Evolutionary conservation across 2,113 vertebrate species (phyloP), one percentile per base, ranked within the genome.

Genomic region (Peromyscus polionotus): DNA sequence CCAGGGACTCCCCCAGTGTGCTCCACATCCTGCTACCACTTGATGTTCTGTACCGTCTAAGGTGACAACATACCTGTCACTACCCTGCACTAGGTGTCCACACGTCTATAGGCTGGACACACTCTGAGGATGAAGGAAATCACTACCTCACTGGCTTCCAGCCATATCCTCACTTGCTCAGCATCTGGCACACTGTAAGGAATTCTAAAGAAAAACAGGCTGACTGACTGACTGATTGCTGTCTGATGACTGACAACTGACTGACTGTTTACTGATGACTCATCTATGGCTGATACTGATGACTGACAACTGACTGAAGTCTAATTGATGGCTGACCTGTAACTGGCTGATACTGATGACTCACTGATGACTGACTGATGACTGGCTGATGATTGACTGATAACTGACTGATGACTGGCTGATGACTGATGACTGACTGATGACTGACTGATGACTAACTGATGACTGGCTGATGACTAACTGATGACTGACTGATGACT

Each of bases 21-120:
- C 7, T 8, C 24, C 8, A 36, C 0, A 36, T 10, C n/a, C 1
- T 0, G 11, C 8, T 0, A 24, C 26, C 68, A 17, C 28, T 7
- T 68, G 31, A 45, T 16, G 4, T 12, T 57, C 86, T n/a, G 6
- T 51, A 3, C 26, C 59, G 75, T n/a, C 51, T 59, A 48, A 54
- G 8, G 36, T 26, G 48, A 11, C 2, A 54, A 2, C 39, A 48
- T 14, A 14, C 36, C 31, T 31, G 8, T 36, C 26, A 19, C 36
- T 17, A 77, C 9, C 20, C 39, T 90, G 31, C 45, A 9, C 39
- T 26, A 75, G 36, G 22, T 33, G 54, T 76, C 9, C 22, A 36
- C 63, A 33, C 24, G 39, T 19, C 45, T 45, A 2, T 12, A 83
- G 75, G n/a, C n/a, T 84, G 81, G 17, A 10, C 17, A 17, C 2